Base-by-base conservation (phyloP, 2,797 vertebrate species). In the Decapterus maruadsi region DNA sequence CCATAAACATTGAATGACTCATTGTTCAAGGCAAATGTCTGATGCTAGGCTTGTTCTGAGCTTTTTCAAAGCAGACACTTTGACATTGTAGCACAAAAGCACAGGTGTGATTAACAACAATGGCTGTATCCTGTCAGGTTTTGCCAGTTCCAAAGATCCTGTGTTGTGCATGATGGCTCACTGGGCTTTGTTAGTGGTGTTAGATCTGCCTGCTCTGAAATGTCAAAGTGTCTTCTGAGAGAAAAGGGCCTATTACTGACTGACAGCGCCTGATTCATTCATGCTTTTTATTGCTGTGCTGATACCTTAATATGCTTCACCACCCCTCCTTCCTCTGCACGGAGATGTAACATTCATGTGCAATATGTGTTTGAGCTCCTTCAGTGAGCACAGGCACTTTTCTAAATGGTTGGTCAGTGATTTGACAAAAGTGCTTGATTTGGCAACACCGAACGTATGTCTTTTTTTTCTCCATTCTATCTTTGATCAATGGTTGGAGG, bases 101-200 rank as follows among this genome's bases (percentile, higher is more conserved):
- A 55, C 31, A 48, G 22, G 26, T 36, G 4, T 53, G 6, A 36
- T 40, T 61, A 38, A 42, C 20, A 16, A 72, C 8, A 7, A 19
- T 26, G 17, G n/a, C 57, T 62, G 20, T 12, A 51, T 46, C 13
- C 20, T 16, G 48, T 46, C 40, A 1, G 8, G 26, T 46, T 60
- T 61, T 17, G 14, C n/a, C 38, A 19, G 13, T 61, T 56, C 20
- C 40, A 69, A 11, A 29, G 42, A n/a, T 45, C 40, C 17, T 1
- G 5, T 10, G 10, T 20, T 55, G 50, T 61, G 45, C 4, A 61
- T 38, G 40, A 42, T 46, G 61, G 43, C 61, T 65, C 50, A 8
- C 22, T 56, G 60, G 26, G 57, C 42, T 72, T 57, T 6, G 16
- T 58, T 42, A 50, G 54, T 58, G 40, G 42, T 51, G 20, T 50